Evolutionary conservation across 2,113 vertebrate species (phyloP).

Genomic region (Oreochromis aureus): DNA sequence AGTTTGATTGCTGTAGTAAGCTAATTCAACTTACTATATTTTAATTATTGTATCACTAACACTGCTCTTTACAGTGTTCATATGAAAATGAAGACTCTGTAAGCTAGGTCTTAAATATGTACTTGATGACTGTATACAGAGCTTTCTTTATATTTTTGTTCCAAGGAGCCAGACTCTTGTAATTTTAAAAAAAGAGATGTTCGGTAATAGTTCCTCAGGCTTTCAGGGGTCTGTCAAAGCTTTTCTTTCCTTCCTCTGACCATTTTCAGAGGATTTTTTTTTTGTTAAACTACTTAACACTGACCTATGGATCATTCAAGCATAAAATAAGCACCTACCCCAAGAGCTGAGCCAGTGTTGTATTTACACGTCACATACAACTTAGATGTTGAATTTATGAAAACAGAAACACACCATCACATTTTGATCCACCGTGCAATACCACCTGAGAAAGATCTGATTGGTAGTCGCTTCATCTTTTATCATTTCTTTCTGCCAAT

Average conservation of each 20-base stretch:
- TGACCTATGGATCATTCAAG: background rate
- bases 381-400: background rate
- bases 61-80: background rate
- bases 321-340: background rate
- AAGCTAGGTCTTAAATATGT: background rate
- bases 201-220: background rate
- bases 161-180: background rate
- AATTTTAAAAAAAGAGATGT: background rate
- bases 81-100: background rate
- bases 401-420: background rate
- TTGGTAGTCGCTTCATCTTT: background rate
- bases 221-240: background rate
- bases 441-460: background rate
- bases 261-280: background rate
- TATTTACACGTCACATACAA: background rate
- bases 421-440: background rate
- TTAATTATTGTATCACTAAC: background rate
- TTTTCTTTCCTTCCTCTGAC: background rate
- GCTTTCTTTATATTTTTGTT: background rate
- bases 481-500: background rate
- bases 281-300: background rate
- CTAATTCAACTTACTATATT: background rate
- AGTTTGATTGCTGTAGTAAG: background rate
- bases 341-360: background rate
- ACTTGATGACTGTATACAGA: background rate